Evolutionary conservation across 2,113 vertebrate genomes (phyloP).

Genomic region (Coregonus clupeaformis): DNA sequence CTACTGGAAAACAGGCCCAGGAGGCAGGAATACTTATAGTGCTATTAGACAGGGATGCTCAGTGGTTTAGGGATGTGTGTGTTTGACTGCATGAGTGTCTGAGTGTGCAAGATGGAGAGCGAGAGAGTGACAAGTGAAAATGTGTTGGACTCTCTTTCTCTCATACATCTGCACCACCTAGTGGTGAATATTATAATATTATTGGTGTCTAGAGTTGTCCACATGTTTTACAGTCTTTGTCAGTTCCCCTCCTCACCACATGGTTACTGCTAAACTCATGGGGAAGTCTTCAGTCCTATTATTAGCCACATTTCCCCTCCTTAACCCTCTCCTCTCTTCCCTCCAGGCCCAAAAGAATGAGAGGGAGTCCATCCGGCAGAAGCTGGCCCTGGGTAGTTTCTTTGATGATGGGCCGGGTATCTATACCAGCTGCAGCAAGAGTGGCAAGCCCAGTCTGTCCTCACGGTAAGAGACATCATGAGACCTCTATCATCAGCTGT

Average conservation of each 20-base stretch:
- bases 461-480: constrained; percentile 81
- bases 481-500: background rate
- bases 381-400: constrained; percentile 97
- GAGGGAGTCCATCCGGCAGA: constrained; percentile 97
- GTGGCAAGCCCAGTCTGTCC: constrained; percentile 97
- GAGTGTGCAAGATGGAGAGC: background rate
- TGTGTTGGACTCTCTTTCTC: background rate
- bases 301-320: no score
- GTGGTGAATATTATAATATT: background rate
- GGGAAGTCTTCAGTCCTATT: no score
- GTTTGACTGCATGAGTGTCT: background rate
- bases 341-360: constrained; percentile 99
- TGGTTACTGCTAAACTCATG: background rate
- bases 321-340: background rate
- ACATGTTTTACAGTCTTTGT: background rate
- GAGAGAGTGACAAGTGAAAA: background rate
- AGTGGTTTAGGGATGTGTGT: background rate
- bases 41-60: no score
- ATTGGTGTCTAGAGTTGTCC: background rate
- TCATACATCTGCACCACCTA: background rate
- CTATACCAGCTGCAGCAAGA: constrained; percentile 97
- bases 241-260: background rate
- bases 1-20: no score
- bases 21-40: no score
- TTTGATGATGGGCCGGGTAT: constrained; percentile 97